Evolutionary conservation across 1,140 invertebrate genomes (phyloP), one percentile per base, ranked within the genome.

Genomic region (Triops longicaudatus): DNA sequence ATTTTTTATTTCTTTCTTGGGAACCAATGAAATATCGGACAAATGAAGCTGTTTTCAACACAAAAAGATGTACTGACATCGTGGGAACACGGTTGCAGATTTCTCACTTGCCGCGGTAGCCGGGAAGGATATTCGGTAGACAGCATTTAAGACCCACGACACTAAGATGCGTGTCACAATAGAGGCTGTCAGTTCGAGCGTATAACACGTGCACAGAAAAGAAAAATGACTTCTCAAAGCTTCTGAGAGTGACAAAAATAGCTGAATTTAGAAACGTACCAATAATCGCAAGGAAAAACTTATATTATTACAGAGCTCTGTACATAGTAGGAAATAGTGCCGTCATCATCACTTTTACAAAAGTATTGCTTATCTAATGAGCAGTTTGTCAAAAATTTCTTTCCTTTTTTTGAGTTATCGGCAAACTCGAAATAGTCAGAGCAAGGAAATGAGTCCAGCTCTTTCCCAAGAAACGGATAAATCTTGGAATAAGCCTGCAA

Each of bases 401-500:
- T 7, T 63, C 50, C 14, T 17, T 63, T 63, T 63, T 63, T 63
- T 3, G 50, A 63, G 50, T 63, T 37, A 37, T 37, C 31, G 31
- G 31, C 31, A 37, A 63, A 63, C 50, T 63, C 50, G 50, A 14
- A 63, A 63, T 10, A 63, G 50, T 63, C 22, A 22, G 50, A 63
- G 50, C 50, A 17, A 63, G 50, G 50, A 63, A 63, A 63, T 63
- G 50, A 63, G 50, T 63, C 50, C 50, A 63, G 50, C 50, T 63
- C 50, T 63, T 63, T 63, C 50, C n/a, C 50, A 63, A 63, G 50
- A 63, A 63, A 63, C 17, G 14, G 9, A 63, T 63, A 63, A 22
- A 63, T 63, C 50, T 63, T 63, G 50, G 50, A 63, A 22, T 63
- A 63, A 63, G 22, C 31, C 31, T 37, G 31, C 22, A 63, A 22